Conservation (phyloP, 2,797 vertebrate species). For the Taenioides sp. region DNA sequence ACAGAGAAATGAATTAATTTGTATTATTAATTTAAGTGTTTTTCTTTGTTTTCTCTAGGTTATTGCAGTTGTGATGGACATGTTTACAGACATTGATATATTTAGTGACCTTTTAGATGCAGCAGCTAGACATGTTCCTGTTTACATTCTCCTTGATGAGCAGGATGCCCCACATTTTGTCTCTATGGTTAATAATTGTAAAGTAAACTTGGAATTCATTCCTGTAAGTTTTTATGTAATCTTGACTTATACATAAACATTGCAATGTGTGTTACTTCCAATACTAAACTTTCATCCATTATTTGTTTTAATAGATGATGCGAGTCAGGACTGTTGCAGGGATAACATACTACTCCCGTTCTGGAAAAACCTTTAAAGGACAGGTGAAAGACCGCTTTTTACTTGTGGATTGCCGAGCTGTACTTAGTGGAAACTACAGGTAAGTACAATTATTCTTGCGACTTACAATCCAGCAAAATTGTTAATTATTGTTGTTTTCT, state of each 20-base stretch:
- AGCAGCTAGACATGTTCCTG: constrained; percentile 85
- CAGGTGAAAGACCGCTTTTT: constrained; percentile 96
- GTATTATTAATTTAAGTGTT: neutral
- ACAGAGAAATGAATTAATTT: neutral
- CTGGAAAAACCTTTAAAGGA: constrained; percentile 94
- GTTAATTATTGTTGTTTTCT: neutral
- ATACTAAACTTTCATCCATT: constrained; percentile 13
- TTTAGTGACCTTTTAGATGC: constrained; percentile 90
- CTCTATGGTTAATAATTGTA: constrained; percentile 88
- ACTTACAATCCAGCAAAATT: neutral
- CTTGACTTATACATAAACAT: neutral
- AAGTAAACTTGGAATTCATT: constrained; percentile 88
- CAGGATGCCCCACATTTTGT: constrained; percentile 88
- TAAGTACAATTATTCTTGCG: constrained; percentile 55
- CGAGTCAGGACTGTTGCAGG: constrained; percentile 93
- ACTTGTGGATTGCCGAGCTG: constrained; percentile 91
- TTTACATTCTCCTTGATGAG: constrained; percentile 95
- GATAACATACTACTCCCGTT: constrained; percentile 91
- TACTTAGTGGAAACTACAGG: constrained; percentile 98
- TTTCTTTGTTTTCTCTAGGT: constrained; percentile 75
- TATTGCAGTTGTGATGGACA: constrained; percentile 95
- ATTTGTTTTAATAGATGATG: constrained; percentile 83
- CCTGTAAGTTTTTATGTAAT: constrained; percentile 79
- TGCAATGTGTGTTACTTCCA: neutral
- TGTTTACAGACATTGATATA: constrained; percentile 94